Evolutionary conservation across 1,140 invertebrate genomes (phyloP).

Genomic region (Pentalonia nigronervosa): DNA sequence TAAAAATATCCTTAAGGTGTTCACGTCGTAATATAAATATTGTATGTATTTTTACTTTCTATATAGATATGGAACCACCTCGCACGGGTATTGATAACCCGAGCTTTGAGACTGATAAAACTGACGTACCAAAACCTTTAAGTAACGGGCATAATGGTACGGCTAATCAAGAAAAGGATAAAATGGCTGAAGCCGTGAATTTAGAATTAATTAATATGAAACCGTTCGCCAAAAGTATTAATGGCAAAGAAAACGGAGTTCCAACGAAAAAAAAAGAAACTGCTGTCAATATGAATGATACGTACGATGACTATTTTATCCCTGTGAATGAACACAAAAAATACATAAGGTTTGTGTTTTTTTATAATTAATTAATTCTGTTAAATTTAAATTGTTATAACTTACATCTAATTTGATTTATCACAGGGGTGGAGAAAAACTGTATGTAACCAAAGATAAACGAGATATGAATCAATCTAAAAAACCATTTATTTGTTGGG

Average conservation of each 20-base stretch:
- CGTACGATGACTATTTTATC: slow-evolving; percentile 84
- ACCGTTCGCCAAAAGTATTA: slow-evolving; percentile 65
- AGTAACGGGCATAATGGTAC: slow-evolving; percentile 45
- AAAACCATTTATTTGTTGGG: slow-evolving; percentile 61
- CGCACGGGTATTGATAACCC: slow-evolving; percentile 62
- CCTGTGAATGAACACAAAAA: slow-evolving; percentile 84
- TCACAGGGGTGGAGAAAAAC: slow-evolving; percentile 72
- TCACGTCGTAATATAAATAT: neutral
- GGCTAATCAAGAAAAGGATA: slow-evolving; percentile 63
- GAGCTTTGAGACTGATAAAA: slow-evolving; percentile 59
- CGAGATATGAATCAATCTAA: slow-evolving; percentile 70
- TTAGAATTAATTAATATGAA: slow-evolving; percentile 79
- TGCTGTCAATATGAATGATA: slow-evolving; percentile 75
- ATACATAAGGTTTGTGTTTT: slow-evolving; percentile 76
- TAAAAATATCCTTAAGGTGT: neutral
- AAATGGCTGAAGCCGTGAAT: slow-evolving; percentile 77
- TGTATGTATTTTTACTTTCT: neutral
- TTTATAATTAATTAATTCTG: neutral
- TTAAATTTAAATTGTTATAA: neutral
- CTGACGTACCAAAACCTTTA: slow-evolving; percentile 34
- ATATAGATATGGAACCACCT: slow-evolving; percentile 59
- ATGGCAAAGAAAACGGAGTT: slow-evolving; percentile 61
- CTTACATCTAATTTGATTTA: neutral
- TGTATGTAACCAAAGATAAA: slow-evolving; percentile 83
- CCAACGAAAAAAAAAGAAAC: slow-evolving; percentile 70